Evolutionary conservation across 1,140 invertebrate genomes (phyloP), one percentile per base, ranked within the genome.

Genomic region (Scaptomyza montana): DNA sequence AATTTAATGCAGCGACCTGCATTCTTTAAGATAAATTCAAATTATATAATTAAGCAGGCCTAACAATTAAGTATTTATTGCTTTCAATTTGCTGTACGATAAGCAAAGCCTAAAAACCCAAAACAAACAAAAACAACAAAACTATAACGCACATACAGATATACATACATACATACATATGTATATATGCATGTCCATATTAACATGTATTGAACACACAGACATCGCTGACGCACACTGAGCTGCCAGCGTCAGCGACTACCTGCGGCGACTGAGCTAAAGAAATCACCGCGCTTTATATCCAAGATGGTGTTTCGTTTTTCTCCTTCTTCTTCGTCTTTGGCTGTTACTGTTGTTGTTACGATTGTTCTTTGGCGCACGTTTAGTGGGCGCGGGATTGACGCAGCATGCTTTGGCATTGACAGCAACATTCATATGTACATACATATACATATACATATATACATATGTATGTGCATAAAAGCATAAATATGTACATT

Each of bases 31-130:
- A 81, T 81, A 78, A 86, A 76, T 86, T 77, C 57, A 80, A 78
- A 86, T 86, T 86, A 86, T 64, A 72, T 87, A 87, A 86, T 87
- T 82, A 82, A 72, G 68, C 68, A 75, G 64, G 55, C 59, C 74
- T 69, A 87, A 77, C 78, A 87, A 87, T 87, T 87, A 82, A 89
- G 65, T 82, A 87, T 87, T 86, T 86, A 86, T 86, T 87, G 76
- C 82, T 78, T 82, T 87, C 75, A 82, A 82, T 78, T 86, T 87
- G 68, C 82, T 73, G 78, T 50, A 70, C 74, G 81, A 86, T 86
- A 86, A 86, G 65, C 72, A 56, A n/a, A 43, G 39, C 39, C 12
- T 12, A 45, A 47, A 68, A 45, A 63, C 47, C 54, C 53, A 56
- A 45, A 63, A 67, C 54, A 68, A 64, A 63, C 36, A 61, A 0